Conservation (phyloP, 2,797 vertebrate species). For the Antennarius maculatus region DNA sequence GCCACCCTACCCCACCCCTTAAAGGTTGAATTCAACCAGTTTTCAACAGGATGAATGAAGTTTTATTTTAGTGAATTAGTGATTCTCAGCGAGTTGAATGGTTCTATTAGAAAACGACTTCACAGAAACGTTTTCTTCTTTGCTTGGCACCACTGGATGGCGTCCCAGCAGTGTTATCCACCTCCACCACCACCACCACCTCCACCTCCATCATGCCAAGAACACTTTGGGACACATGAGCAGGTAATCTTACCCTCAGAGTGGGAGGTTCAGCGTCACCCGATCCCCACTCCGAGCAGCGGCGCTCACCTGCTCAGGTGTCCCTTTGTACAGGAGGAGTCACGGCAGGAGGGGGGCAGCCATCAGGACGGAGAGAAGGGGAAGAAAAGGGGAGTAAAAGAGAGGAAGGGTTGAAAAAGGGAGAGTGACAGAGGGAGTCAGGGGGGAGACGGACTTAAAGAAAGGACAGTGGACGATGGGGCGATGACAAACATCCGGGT, state of each 20-base stretch:
- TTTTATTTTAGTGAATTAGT: too few relatives aligned
- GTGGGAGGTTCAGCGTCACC: slow-evolving; percentile 61
- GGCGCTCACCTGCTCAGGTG: slow-evolving; percentile 74
- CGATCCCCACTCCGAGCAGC: slow-evolving; percentile 59
- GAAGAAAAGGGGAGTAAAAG: background rate
- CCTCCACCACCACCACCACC: background rate
- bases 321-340: slow-evolving; percentile 51
- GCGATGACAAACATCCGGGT: slow-evolving; percentile 38
- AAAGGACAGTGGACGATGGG: slow-evolving; percentile 47
- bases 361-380: background rate
- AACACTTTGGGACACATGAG: slow-evolving; percentile 28
- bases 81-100: too few relatives aligned
- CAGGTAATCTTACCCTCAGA: slow-evolving; percentile 67
- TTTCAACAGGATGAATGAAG: too few relatives aligned
- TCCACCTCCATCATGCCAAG: background rate
- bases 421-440: background rate
- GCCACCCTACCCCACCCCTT: too few relatives aligned
- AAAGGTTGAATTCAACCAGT: too few relatives aligned
- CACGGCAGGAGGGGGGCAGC: slow-evolving; percentile 29
- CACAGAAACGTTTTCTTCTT: too few relatives aligned
- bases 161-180: slow-evolving; percentile 3
- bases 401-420: background rate
- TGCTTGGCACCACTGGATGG: too few relatives aligned
- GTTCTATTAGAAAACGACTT: too few relatives aligned
- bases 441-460: slow-evolving; percentile 27